Conservation (phyloP, 2,113 vertebrate genomes). For the Albula goreensis region DNA sequence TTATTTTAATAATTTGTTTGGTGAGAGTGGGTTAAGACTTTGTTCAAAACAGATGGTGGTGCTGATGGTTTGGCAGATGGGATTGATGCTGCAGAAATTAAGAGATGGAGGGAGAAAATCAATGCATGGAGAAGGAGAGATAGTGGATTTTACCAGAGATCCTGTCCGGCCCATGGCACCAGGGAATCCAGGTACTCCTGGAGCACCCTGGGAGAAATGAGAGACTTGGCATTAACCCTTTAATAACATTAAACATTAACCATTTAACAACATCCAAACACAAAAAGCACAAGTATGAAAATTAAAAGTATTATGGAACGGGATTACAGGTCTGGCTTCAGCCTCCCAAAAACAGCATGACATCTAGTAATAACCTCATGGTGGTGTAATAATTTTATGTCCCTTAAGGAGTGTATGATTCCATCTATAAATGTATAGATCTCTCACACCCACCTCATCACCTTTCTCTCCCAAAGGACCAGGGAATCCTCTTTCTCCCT, state of each 20-base stretch:
- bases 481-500: constrained; percentile 93
- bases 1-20: too few species aligned
- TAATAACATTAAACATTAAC: neutral
- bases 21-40: too few species aligned
- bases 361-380: too few species aligned
- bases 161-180: constrained; percentile 80
- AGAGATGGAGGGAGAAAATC: neutral
- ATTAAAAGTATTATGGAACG: too few species aligned
- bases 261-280: neutral
- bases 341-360: too few species aligned
- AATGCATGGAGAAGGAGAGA: neutral
- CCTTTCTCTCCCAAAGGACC: constrained; percentile 89
- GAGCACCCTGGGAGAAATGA: constrained; percentile 70
- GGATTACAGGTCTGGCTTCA: too few species aligned
- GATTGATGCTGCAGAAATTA: too few species aligned
- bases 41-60: too few species aligned
- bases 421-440: constrained; percentile 33
- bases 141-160: constrained; percentile 72
- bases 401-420: neutral
- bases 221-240: neutral
- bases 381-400: too few species aligned
- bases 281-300: too few species aligned
- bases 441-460: constrained; percentile 79
- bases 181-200: constrained; percentile 82
- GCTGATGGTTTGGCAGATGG: too few species aligned